Conservation (phyloP, 2,113 vertebrate species). For the Cynopterus brachyotis region DNA sequence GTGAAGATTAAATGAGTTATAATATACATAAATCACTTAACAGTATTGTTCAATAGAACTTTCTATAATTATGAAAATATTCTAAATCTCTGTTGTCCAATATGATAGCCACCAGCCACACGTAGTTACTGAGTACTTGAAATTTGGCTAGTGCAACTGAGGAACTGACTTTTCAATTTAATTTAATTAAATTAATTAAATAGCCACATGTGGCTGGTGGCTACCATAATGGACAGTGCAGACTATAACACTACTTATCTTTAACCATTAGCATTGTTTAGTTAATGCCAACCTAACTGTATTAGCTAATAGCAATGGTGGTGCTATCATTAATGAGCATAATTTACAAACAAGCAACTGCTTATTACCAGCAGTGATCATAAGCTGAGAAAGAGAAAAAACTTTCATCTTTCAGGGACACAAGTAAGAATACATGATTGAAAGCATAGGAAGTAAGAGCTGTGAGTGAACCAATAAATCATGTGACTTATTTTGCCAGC, state of each 20-base stretch:
- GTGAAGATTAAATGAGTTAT: not conserved
- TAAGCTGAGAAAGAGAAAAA: not conserved
- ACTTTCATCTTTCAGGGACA: not conserved
- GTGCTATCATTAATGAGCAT: too few relatives aligned
- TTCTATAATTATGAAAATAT: not conserved
- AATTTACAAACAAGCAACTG: not conserved
- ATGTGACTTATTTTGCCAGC: not conserved
- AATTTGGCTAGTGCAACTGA: not conserved
- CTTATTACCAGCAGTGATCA: not conserved
- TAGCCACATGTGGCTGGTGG: not conserved
- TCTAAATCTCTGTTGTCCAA: not conserved
- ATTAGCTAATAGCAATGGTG: accelerated
- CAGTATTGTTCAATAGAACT: not conserved
- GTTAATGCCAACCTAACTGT: not conserved
- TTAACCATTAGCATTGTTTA: not conserved
- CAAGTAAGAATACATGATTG: not conserved
- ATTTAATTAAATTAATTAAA: not conserved
- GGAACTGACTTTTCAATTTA: not conserved
- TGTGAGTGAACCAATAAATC: not conserved
- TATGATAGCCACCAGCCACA: not conserved
- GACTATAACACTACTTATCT: not conserved
- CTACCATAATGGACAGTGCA: not conserved
- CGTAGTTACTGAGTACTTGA: not conserved
- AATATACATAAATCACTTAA: not conserved
- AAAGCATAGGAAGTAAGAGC: not conserved